phyloP scores from a whole-genome alignment of 2,888 invertebrate genomes.

The Adineta ricciae region DNA sequence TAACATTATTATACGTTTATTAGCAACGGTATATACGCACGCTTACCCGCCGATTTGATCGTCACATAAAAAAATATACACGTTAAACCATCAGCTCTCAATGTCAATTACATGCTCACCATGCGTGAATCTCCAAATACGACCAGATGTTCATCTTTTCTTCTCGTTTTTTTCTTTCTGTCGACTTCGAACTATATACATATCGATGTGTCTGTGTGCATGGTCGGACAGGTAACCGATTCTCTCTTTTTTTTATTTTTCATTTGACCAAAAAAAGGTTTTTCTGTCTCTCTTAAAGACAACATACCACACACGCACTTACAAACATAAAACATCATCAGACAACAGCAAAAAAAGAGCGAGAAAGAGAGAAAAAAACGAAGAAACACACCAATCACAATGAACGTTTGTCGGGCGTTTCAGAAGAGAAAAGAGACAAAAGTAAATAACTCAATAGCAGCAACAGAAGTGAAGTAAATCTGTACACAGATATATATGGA shows the following conservation, averaged over 20 bases:
- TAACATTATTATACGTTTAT: neutral
- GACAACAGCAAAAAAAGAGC: neutral
- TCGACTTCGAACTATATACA: neutral
- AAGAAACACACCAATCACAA: constrained; percentile 15
- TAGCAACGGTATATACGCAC: neutral
- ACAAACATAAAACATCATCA: constrained; percentile 15
- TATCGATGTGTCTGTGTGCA: neutral
- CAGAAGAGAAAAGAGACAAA: neutral
- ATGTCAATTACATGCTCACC: neutral
- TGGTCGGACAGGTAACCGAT: neutral
- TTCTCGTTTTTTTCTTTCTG: neutral
- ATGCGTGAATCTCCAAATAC: neutral
- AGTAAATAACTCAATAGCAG: constrained; percentile 15
- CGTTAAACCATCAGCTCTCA: neutral
- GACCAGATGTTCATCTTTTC: neutral
- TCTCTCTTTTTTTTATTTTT: neutral
- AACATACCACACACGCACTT: constrained; percentile 4
- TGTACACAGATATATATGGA: constrained; percentile 13
- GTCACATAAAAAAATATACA: neutral
- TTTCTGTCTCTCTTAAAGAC: constrained; percentile 2
- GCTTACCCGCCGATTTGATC: neutral
- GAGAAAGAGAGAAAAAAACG: neutral
- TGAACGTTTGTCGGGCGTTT: neutral
- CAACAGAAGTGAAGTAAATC: neutral
- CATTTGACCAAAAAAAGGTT: neutral